Evolutionary conservation across 2,888 invertebrate genomes (phyloP).

Genomic region (Acanthosepion pharaonis): DNA sequence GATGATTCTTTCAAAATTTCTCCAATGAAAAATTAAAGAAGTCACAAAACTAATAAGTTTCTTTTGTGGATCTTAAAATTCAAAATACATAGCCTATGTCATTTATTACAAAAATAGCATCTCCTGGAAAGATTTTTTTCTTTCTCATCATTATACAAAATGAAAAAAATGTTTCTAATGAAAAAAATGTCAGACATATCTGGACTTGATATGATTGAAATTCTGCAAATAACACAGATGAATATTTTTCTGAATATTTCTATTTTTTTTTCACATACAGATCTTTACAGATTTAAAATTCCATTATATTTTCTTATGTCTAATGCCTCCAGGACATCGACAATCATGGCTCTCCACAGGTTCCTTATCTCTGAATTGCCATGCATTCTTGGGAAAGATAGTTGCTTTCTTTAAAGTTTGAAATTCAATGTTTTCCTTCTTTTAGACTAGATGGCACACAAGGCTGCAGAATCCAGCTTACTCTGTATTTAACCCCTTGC

Average conservation of each 20-base stretch:
- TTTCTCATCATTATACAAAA: not conserved
- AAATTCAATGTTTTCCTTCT: too few species aligned
- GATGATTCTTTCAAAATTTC: not conserved
- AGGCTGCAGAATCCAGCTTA: too few species aligned
- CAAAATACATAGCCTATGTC: not conserved
- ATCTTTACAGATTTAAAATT: not conserved
- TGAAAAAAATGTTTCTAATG: not conserved
- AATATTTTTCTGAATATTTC: not conserved
- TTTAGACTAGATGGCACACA: too few species aligned
- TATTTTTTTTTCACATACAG: not conserved
- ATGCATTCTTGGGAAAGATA: too few species aligned
- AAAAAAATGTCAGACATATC: not conserved
- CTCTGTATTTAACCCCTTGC: too few species aligned
- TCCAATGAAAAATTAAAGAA: not conserved
- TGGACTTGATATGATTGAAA: not conserved
- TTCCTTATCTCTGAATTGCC: too few species aligned
- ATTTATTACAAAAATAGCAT: not conserved
- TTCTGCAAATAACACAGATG: not conserved
- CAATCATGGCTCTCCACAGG: too few species aligned
- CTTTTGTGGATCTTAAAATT: not conserved
- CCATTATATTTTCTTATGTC: too few species aligned
- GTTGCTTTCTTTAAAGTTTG: too few species aligned
- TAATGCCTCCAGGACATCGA: too few species aligned
- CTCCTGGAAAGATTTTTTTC: too few species aligned
- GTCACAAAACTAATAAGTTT: not conserved